Evolutionary conservation across 2,113 vertebrate species (phyloP).

Genomic region (Pteropus alecto): DNA sequence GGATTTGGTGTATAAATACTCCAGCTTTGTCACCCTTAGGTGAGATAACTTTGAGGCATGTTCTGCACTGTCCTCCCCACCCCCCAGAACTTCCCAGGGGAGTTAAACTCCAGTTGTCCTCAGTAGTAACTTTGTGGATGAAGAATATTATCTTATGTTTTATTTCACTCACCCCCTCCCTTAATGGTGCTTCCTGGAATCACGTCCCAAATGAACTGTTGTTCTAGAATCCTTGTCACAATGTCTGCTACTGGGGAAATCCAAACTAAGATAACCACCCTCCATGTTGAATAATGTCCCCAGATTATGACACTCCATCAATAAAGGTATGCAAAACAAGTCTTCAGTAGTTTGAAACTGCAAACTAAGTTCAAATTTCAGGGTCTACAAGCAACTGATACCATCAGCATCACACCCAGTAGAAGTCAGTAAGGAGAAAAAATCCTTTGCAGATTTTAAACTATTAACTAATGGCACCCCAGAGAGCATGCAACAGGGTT

Average conservation of each 20-base stretch:
- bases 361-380: not conserved
- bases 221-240: not conserved
- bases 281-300: not conserved
- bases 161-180: not conserved
- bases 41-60: not conserved
- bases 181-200: not conserved
- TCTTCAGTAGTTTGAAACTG: not conserved
- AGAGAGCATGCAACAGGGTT: not conserved
- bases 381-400: not conserved
- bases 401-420: not conserved
- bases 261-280: not conserved
- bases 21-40: not conserved
- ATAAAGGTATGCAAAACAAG: not conserved
- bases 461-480: not conserved
- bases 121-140: not conserved
- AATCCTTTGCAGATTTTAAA: not conserved
- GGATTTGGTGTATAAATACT: not conserved
- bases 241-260: not conserved
- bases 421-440: not conserved
- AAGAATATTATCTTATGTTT: not conserved
- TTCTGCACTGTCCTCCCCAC: not conserved
- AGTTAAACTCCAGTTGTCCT: not conserved
- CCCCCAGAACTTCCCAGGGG: not conserved
- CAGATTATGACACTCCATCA: not conserved
- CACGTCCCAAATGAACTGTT: not conserved